A percentile compares a stretch with the other conserved stretches of the same genome.
Conservation (phyloP, 2,888 invertebrate species). For the Drosophila cyrtoloma region DNA sequence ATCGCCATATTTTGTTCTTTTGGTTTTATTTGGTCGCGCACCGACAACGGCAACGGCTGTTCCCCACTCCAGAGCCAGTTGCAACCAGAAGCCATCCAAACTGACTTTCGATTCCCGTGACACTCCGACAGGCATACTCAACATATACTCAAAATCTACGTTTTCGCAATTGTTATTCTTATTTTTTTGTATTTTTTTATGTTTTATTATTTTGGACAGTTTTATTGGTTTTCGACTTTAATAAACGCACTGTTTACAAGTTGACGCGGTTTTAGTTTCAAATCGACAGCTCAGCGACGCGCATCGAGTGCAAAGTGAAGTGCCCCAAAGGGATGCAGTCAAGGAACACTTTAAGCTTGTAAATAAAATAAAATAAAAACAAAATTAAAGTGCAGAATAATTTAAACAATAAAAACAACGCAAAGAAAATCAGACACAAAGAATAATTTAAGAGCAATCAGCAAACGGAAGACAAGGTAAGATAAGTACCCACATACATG, state of each 20-base stretch:
- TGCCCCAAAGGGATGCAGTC: neutral
- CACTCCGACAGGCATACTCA: neutral
- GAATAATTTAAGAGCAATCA: neutral
- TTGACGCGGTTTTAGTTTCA: constrained; percentile 24
- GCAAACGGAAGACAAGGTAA: constrained; percentile 10
- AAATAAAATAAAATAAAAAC: neutral
- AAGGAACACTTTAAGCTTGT: constrained; percentile 4
- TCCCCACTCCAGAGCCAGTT: constrained; percentile 22
- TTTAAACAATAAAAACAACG: neutral
- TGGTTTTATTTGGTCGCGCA: constrained; percentile 50
- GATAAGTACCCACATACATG: neutral
- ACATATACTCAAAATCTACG: neutral
- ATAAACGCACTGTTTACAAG: constrained; percentile 8
- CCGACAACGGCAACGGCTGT: constrained; percentile 58
- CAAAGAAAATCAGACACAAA: neutral
- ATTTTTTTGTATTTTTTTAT: neutral
- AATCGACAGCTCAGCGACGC: constrained; percentile 32
- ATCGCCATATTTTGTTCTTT: constrained; percentile 20
- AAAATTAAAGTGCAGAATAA: neutral
- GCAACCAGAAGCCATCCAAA: constrained; percentile 2
- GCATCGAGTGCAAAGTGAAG: constrained; percentile 44
- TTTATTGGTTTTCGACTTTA: constrained; percentile 14
- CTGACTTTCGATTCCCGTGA: constrained; percentile 18
- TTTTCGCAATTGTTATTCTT: neutral
- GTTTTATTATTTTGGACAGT: constrained; percentile 6